A percentile compares a stretch with the other conserved stretches of the same genome.
Evolutionary conservation across 2,797 vertebrate species (phyloP).

Genomic region (Pangasius larnaudii): DNA sequence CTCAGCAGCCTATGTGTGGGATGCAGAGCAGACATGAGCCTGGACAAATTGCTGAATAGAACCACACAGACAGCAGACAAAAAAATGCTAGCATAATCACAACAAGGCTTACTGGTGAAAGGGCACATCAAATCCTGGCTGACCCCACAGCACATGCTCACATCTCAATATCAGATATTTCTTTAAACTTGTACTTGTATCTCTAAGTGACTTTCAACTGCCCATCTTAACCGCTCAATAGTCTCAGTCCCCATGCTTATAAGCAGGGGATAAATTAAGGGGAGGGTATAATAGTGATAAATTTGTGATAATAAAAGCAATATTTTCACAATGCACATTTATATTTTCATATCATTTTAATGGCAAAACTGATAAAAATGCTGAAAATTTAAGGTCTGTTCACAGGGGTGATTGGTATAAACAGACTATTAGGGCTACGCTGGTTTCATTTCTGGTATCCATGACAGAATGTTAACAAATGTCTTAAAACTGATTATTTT

Average conservation of each 20-base stretch:
- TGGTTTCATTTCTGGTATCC: background rate
- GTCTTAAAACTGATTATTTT: background rate
- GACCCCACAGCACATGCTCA: background rate
- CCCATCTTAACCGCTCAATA: background rate
- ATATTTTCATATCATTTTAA: background rate
- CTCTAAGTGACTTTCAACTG: background rate
- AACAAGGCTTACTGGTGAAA: constrained; percentile 64
- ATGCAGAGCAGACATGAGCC: constrained; percentile 43
- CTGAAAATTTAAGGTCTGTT: background rate
- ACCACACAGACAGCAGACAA: constrained; percentile 60
- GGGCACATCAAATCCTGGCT: constrained; percentile 31
- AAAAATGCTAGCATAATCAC: constrained; percentile 74
- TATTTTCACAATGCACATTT: background rate
- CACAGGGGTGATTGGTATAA: background rate
- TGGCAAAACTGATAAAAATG: background rate
- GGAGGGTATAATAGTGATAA: background rate
- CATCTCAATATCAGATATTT: background rate
- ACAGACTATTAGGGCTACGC: background rate
- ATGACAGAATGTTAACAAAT: background rate
- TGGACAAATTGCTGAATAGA: constrained; percentile 47
- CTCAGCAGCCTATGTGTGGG: constrained; percentile 36
- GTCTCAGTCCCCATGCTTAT: background rate
- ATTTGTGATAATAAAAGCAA: background rate
- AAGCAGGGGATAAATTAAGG: background rate
- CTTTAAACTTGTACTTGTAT: background rate